These are phyloP conservation scores for Tyrannus savana DNA, from an alignment of 2,113 vertebrate species.

Conservation along the genomic window DNA sequence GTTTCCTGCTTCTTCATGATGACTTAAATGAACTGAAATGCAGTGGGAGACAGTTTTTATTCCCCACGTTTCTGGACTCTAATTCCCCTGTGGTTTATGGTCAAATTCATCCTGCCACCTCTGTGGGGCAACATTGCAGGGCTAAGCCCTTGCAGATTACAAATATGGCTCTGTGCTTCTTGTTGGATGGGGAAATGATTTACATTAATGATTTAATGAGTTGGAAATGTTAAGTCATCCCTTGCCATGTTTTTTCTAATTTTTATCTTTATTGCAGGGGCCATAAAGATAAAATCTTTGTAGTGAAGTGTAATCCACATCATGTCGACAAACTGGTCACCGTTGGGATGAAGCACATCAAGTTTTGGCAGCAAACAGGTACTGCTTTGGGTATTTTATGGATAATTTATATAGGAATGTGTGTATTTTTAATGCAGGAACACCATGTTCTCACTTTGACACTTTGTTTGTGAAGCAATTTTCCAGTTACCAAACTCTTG, in stretches of 20 bases:
- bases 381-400: not conserved
- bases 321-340: slow-evolving; percentile 92
- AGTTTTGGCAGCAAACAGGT: slow-evolving; percentile 99
- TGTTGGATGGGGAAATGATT: not conserved
- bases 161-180: fast-evolving
- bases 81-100: not conserved
- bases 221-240: not conserved
- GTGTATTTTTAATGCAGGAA: not conserved
- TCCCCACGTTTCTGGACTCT: not conserved
- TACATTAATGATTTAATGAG: not conserved
- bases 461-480: not conserved
- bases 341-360: slow-evolving; percentile 95
- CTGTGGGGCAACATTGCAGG: not conserved
- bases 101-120: not conserved
- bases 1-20: not conserved
- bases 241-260: not conserved
- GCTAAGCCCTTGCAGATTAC: not conserved
- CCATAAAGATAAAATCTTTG: slow-evolving; percentile 96
- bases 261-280: slow-evolving; percentile 78
- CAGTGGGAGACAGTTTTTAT: not conserved
- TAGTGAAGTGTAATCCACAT: slow-evolving; percentile 93
- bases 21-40: not conserved
- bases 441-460: not conserved
- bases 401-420: not conserved
- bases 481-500: not conserved